A percentile compares a stretch with the other conserved stretches of the same genome.
phyloP scores from a whole-genome alignment of 2,113 vertebrate genomes.

The Lanius collurio region DNA sequence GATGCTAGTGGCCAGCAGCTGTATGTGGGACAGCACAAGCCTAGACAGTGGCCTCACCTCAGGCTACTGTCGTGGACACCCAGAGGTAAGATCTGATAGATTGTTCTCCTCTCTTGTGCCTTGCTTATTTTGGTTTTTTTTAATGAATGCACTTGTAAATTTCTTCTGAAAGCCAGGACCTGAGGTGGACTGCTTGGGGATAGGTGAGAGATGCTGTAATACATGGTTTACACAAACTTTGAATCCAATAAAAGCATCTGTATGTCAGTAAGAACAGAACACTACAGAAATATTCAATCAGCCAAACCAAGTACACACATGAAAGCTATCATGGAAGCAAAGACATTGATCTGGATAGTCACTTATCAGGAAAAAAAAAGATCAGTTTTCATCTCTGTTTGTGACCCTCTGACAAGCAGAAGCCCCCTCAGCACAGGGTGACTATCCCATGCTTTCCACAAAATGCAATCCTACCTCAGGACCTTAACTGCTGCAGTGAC shows the following conservation, averaged over 20 bases:
- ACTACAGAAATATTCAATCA: background rate
- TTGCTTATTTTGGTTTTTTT: background rate
- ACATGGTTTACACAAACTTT: background rate
- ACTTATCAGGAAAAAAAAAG: background rate
- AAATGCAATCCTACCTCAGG: conserved; percentile 54
- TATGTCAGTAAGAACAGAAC: background rate
- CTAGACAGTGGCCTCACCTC: background rate
- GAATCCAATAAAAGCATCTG: background rate
- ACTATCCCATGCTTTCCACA: background rate
- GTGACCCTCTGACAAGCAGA: background rate
- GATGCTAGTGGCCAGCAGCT: background rate
- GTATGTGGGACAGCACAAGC: background rate
- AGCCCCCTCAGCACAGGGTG: background rate
- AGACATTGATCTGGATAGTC: background rate
- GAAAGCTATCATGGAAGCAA: background rate
- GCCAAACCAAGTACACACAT: background rate
- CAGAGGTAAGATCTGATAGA: background rate
- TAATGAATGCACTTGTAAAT: background rate
- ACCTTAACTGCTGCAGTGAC: conserved; percentile 54
- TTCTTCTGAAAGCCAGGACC: background rate
- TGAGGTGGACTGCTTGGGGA: background rate
- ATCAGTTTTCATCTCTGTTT: background rate
- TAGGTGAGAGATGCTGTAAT: background rate
- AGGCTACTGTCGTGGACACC: background rate
- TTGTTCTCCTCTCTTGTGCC: background rate